Base-by-base conservation (phyloP, 2,888 invertebrate species). In the Synergus japonicus region DNA sequence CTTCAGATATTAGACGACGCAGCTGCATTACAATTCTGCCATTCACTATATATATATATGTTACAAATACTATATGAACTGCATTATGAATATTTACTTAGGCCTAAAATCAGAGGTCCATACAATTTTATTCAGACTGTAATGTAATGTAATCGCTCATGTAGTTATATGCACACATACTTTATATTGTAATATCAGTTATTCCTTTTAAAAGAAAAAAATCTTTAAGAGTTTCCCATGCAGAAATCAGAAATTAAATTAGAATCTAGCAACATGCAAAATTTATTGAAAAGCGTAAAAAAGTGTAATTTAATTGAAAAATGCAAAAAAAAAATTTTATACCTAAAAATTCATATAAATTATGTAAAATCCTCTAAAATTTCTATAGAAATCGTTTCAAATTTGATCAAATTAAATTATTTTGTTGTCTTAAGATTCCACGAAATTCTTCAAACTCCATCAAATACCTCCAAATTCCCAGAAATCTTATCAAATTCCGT, bases 31-130 rank as follows among this genome's bases (percentile, higher is more conserved):
- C 65, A 66, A 66, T 66, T 8, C 65, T 66, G 65, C n/a, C 41
- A 66, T 41, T 73, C 49, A 73, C 49, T 29, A 29, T 29, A 29
- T 29, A 3, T 29, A 29, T 29, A 29, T 73, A 73, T 9, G 7
- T 49, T 29, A 49, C 49, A 37, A 73, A 10, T 54, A 29, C 22
- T 37, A 15, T 49, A 73, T 15, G n/a, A 54, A n/a, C 37, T 37
- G 69, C 69, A 69, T 49, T 69, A 69, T 69, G 49, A 37, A 73
- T 73, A 73, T 73, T 73, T 73, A 37, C 49, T 37, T 49, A 73
- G 49, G 69, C 37, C 37, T 69, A 69, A 49, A 69, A 69, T 69
- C 69, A 69, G 69, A 49, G 69, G 29, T 3, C 2, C 29, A 69
- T 69, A 69, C 1, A 49, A 69, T 69, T 69, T 69, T 49, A 69